phyloP scores from a whole-genome alignment of 2,797 vertebrate species.

The Pristis pectinata region DNA sequence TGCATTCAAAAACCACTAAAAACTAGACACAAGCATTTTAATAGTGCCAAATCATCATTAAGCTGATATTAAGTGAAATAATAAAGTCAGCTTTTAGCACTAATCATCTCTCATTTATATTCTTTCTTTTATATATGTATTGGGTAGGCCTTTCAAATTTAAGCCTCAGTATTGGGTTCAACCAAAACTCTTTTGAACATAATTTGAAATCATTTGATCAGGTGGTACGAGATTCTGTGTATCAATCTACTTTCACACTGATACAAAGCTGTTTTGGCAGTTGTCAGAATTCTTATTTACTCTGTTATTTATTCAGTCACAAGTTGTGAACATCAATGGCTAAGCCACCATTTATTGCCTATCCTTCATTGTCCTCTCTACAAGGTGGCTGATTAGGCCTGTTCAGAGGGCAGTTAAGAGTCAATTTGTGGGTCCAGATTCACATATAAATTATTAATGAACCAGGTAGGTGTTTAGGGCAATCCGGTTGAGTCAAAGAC shows the following conservation, averaged over 20 bases:
- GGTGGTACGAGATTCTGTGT: background rate
- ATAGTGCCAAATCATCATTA: background rate
- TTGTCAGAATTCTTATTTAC: background rate
- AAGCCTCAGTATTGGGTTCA: background rate
- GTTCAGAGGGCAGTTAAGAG: too few relatives aligned
- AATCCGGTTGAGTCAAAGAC: too few relatives aligned
- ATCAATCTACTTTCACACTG: background rate
- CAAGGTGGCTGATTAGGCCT: too few relatives aligned
- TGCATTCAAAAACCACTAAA: background rate
- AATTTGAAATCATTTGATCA: background rate
- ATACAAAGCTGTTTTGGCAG: background rate
- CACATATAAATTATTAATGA: too few relatives aligned
- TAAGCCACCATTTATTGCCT: too few relatives aligned
- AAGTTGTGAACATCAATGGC: too few relatives aligned
- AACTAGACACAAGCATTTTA: background rate
- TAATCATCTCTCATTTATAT: background rate
- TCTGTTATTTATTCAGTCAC: too few relatives aligned
- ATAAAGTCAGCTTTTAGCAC: background rate
- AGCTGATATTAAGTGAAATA: background rate
- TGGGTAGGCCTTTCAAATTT: background rate
- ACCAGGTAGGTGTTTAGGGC: too few relatives aligned
- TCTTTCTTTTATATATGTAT: background rate
- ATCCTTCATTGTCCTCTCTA: too few relatives aligned
- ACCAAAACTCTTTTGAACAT: background rate
- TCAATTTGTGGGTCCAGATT: too few relatives aligned